A percentile compares a stretch with the other conserved stretches of the same genome.
These are phyloP conservation scores for Epinephelus moara DNA, from an alignment of 2,113 vertebrate genomes.

Conservation along the genomic window DNA sequence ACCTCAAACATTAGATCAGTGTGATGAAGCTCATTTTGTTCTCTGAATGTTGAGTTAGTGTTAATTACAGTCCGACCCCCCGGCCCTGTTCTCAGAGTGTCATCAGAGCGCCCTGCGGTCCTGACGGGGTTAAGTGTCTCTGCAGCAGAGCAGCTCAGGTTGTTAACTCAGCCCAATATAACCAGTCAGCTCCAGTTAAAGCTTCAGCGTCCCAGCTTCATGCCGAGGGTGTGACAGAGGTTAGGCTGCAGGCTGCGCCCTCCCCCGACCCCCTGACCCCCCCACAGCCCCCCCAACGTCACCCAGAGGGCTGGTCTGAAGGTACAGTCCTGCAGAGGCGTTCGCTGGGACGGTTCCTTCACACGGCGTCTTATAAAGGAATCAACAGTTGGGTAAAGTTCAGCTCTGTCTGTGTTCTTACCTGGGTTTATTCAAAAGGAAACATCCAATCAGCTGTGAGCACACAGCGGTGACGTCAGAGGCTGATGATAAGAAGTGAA, in stretches of 20 bases:
- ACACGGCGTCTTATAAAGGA: neutral
- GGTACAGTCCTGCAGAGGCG: neutral
- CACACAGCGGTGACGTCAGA: too few species aligned
- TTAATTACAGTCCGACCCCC: too few species aligned
- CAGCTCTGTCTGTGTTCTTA: too few species aligned
- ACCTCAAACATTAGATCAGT: neutral
- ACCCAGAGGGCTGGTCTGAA: slow-evolving; percentile 33
- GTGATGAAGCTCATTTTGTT: too few species aligned
- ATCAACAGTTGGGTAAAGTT: neutral
- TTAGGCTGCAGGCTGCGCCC: slow-evolving; percentile 17
- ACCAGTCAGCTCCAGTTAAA: slow-evolving; percentile 22
- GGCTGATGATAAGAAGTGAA: too few species aligned
- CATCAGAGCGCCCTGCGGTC: neutral
- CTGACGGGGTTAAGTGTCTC: slow-evolving; percentile 27
- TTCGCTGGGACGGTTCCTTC: neutral
- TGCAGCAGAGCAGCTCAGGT: neutral
- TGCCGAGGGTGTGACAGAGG: slow-evolving; percentile 27
- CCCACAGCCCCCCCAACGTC: slow-evolving; percentile 13
- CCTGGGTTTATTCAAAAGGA: too few species aligned
- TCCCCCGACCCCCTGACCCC: slow-evolving; percentile 12
- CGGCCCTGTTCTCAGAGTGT: neutral
- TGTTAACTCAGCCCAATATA: slow-evolving; percentile 14
- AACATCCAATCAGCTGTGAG: too few species aligned
- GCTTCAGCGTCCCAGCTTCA: neutral
- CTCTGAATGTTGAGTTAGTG: too few species aligned